Evolutionary conservation across 2,888 invertebrate species (phyloP).

Genomic region (Agrenia bidenticulata): DNA sequence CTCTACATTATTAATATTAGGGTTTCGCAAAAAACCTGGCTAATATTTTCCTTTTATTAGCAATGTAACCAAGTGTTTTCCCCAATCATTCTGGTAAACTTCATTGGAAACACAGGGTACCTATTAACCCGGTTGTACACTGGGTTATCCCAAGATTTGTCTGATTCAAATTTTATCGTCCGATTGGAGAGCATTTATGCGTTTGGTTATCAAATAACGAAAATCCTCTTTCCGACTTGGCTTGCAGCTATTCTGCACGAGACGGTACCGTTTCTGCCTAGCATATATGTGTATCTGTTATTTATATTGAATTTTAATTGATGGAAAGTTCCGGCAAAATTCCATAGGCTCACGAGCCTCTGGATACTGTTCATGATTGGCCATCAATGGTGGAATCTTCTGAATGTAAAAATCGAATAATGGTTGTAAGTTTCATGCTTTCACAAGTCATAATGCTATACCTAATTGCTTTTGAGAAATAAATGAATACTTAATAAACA

Average conservation of each 20-base stretch:
- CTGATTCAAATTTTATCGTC: conserved; percentile 21
- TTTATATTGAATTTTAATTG: too few species aligned
- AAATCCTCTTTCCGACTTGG: conserved; percentile 41
- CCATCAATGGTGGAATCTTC: conserved; percentile 22
- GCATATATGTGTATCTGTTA: too few species aligned
- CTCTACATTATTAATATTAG: neutral
- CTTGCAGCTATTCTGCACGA: conserved; percentile 41
- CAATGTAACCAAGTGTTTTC: conserved; percentile 39
- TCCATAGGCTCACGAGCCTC: conserved; percentile 32
- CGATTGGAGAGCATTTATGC: conserved; percentile 32
- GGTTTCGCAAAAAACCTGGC: neutral
- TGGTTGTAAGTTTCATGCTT: conserved; percentile 39
- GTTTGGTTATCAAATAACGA: conserved; percentile 30
- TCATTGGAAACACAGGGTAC: conserved; percentile 38
- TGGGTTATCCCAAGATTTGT: conserved; percentile 31
- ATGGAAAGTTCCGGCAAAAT: neutral
- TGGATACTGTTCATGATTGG: conserved; percentile 37
- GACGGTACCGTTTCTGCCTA: too few species aligned
- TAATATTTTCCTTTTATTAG: conserved; percentile 12
- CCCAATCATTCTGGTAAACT: conserved; percentile 36
- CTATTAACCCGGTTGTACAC: conserved; percentile 34
- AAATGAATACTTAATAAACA: neutral
- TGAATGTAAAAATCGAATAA: conserved; percentile 28
- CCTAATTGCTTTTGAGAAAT: neutral
- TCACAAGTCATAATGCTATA: neutral